Evolutionary conservation across 2,113 vertebrate species (phyloP).

Genomic region (Cacatua alba): DNA sequence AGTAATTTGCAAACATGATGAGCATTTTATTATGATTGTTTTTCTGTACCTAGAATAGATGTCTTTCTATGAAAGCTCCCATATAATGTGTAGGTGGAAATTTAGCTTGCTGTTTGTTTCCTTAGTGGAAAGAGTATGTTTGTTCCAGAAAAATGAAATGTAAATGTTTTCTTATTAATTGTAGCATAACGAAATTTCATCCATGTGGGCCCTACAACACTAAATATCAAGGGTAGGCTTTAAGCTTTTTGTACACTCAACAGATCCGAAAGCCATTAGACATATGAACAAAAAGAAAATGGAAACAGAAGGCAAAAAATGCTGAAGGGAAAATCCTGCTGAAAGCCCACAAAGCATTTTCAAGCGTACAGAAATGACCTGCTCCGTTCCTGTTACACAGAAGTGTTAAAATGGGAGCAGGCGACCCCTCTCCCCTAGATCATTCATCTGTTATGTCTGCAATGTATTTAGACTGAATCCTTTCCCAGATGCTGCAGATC

Average conservation of each 20-base stretch:
- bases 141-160: background rate
- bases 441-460: constrained; percentile 3
- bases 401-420: constrained; percentile 37
- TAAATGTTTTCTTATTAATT: background rate
- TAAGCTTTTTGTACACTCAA: background rate
- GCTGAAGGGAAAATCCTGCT: constrained; percentile 24
- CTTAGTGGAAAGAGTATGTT: background rate
- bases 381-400: background rate
- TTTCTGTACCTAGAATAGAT: background rate
- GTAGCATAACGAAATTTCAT: background rate
- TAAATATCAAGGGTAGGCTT: background rate
- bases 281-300: background rate
- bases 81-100: background rate
- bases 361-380: background rate
- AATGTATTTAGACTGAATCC: constrained; percentile 2
- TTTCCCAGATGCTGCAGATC: constrained; percentile 18
- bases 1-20: background rate
- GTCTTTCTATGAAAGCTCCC: background rate
- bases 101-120: background rate
- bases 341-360: constrained; percentile 25
- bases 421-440: background rate
- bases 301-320: constrained; percentile 16
- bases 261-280: constrained; percentile 46
- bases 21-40: background rate
- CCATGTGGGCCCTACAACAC: background rate